Conservation (phyloP, 2,113 vertebrate species). For the Phasianus colchicus region DNA sequence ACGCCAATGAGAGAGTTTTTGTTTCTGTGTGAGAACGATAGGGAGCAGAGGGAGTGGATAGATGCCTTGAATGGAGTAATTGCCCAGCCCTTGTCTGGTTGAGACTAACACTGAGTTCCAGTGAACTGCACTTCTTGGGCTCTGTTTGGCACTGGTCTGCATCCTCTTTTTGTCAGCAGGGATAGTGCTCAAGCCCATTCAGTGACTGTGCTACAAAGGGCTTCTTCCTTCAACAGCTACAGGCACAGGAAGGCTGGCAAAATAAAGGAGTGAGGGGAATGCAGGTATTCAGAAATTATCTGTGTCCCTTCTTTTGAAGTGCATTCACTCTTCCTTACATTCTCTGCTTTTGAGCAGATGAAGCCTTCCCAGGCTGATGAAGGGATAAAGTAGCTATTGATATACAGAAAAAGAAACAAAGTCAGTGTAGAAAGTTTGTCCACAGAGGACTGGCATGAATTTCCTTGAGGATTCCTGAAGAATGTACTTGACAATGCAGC, state of each 20-base stretch:
- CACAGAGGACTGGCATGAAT: not conserved
- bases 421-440: not conserved
- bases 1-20: slow-evolving; percentile 86
- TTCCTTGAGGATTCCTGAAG: not conserved
- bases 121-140: not conserved
- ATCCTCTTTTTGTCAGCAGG: not conserved
- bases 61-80: slow-evolving; percentile 82
- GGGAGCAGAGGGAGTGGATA: slow-evolving; percentile 89
- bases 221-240: not conserved
- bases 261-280: not conserved
- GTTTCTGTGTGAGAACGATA: slow-evolving; percentile 88
- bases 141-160: not conserved
- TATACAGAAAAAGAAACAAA: not conserved
- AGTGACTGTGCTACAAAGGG: not conserved
- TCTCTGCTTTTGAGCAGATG: not conserved
- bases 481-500: not conserved
- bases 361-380: not conserved
- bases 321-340: not conserved
- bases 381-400: not conserved
- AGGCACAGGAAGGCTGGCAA: not conserved
- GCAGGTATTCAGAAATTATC: not conserved
- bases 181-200: not conserved
- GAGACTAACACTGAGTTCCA: slow-evolving; percentile 76
- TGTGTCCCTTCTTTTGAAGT: not conserved
- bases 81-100: slow-evolving; percentile 78